Base-by-base conservation (phyloP, 2,797 vertebrate genomes). In the Myotis planiceps region DNA sequence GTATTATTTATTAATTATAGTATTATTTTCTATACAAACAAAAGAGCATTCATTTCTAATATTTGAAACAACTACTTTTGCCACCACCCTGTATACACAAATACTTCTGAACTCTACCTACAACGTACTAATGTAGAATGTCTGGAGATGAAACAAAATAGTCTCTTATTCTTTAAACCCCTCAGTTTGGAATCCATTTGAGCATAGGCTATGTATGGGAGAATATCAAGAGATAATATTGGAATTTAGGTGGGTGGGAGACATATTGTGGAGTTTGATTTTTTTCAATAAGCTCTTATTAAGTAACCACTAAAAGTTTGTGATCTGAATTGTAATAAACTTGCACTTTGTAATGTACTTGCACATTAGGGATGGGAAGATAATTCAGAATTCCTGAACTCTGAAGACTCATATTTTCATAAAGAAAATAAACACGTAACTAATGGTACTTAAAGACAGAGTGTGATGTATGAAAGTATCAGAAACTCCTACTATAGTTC, bases 371-470 rank as follows among this genome's bases (percentile, higher is more conserved):
- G 25, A 51, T 60, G 13, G 29, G 92, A 68, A 82, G 66, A 75
- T 79, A 37, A 94, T 65, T 55, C 81, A 53, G 58, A 82, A 74
- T 95, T 23, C 18, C 12, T 93, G 27, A 5, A 53, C 37, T 88
- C 32, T 71, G 21, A 88, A 71, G 45, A 71, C 7, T 55, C 47
- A 93, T 21, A 75, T 10, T 29, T 29, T 75, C 51, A 25, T 49
- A 86, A 76, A 53, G 29, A 25, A 86, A 96, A 92, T 69, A 60
- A 83, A 85, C 60, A 87, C 32, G 74, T 45, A 65, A 27, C 79
- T 91, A 92, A 90, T 69, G 58, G 80, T 27, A 92, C 60, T 68
- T 80, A 68, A 94, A 76, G 75, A 23, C 9, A 92, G 13, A 91
- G 6, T 75, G 23, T 84, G 37, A 39, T 74, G 34, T 53, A 42